These are phyloP conservation scores for Megaceryle alcyon DNA, from an alignment of 2,797 vertebrate genomes.

Conservation along the genomic window DNA sequence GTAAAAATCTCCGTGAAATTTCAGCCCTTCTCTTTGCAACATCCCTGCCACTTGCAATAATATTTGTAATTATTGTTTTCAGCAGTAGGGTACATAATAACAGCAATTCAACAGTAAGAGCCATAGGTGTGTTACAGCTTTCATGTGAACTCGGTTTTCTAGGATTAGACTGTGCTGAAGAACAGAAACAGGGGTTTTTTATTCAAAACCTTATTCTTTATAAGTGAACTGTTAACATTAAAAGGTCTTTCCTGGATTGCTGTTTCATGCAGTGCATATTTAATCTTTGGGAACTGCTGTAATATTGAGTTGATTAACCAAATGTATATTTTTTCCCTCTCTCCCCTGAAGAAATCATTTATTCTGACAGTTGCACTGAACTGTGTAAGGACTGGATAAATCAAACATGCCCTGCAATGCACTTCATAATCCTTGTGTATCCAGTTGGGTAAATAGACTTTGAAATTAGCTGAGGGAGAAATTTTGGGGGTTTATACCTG, in stretches of 20 bases:
- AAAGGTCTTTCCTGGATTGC: not conserved
- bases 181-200: not conserved
- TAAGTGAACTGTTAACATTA: not conserved
- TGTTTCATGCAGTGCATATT: not conserved
- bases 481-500: not conserved
- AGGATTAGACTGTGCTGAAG: not conserved
- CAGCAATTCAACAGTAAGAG: not conserved
- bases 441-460: constrained; percentile 50
- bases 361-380: constrained; percentile 26
- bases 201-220: not conserved
- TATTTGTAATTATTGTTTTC: not conserved
- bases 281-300: constrained; percentile 8
- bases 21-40: not conserved
- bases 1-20: not conserved
- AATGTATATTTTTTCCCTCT: not conserved
- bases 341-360: not conserved
- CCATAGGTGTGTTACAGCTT: not conserved
- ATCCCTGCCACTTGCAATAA: not conserved
- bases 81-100: not conserved
- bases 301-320: constrained; percentile 1
- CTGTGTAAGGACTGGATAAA: constrained; percentile 25
- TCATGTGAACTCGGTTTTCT: not conserved
- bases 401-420: not conserved
- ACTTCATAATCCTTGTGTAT: constrained; percentile 39
- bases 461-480: constrained; percentile 45